Conservation (phyloP, 2,797 vertebrate genomes). For the Podarcis siculus region DNA sequence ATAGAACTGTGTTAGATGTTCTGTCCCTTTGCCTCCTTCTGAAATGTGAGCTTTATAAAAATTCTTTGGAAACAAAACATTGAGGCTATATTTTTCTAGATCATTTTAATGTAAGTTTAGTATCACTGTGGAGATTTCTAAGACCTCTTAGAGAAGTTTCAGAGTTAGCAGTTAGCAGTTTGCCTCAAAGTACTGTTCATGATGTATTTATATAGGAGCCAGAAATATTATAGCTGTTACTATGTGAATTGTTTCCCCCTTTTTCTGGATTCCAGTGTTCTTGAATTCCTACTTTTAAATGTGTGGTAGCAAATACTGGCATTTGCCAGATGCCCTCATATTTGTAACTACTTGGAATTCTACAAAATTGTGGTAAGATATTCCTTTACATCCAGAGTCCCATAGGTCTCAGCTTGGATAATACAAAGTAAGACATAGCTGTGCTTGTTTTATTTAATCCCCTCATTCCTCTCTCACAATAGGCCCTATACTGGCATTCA, state of each 20-base stretch:
- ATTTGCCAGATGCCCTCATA: background rate
- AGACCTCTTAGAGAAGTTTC: slow-evolving; percentile 43
- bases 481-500: background rate
- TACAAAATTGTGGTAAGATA: background rate
- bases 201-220: slow-evolving; percentile 60
- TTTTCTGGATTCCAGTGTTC: background rate
- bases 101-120: slow-evolving; percentile 49
- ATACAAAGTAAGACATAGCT: background rate
- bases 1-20: slow-evolving; percentile 28
- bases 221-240: slow-evolving; percentile 35
- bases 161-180: slow-evolving; percentile 45
- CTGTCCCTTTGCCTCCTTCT: background rate
- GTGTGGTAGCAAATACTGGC: background rate
- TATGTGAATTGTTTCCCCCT: background rate
- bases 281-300: background rate
- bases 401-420: background rate
- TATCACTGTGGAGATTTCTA: slow-evolving; percentile 46
- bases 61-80: slow-evolving; percentile 47
- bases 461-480: background rate
- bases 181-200: slow-evolving; percentile 49
- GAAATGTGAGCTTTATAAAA: slow-evolving; percentile 54
- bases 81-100: slow-evolving; percentile 49
- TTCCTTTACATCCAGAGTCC: background rate
- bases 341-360: background rate
- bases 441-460: background rate